Evolutionary conservation across 2,113 vertebrate species (phyloP), one percentile per base, ranked within the genome.

Genomic region (Corythaixoides concolor): DNA sequence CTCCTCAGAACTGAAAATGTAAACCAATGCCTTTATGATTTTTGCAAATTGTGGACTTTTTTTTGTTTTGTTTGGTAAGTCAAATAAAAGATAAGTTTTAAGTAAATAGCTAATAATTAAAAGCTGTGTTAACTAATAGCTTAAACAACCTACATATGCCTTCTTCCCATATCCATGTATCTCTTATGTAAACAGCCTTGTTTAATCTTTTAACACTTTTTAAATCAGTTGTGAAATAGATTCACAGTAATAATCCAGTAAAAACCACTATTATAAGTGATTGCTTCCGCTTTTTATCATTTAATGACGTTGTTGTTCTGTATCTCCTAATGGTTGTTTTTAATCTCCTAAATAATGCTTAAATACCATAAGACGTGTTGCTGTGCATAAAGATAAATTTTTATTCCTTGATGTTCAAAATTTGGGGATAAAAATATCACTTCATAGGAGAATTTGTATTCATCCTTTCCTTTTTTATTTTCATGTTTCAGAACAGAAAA

Each of bases 401-500:
- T 90, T 97, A 30, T 94, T 88, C 47, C 68, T 92, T 79, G 53
- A 72, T 83, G 74, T 90, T 89, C 8, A 55, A 67, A 76, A 87
- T 85, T 75, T 74, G 22, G 74, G 43, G 39, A 62, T 93, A 95
- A 85, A 97, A 84, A 77, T 92, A 21, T 68, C 68, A 23, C 11
- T 47, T 77, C 79, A 62, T 49, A 64, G 76, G 33, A 85, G 77
- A 92, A 87, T 67, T 68, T 74, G 33, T 77, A 79, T 79, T 95
- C 88, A 75, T 83, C 27, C 63, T 79, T 85, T 50, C 9, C 20
- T 52, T 87, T 85, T 81, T 91, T 75, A 35, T 90, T 88, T 92
- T 72, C 83, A 5, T 94, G 67, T 92, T 98, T 83, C 97, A 99
- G 99, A 99, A 97, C 97, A 97, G 84, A 99, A 98, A 97, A 99